Evolutionary conservation across 2,797 vertebrate species (phyloP).

Genomic region (Natrix natrix): DNA sequence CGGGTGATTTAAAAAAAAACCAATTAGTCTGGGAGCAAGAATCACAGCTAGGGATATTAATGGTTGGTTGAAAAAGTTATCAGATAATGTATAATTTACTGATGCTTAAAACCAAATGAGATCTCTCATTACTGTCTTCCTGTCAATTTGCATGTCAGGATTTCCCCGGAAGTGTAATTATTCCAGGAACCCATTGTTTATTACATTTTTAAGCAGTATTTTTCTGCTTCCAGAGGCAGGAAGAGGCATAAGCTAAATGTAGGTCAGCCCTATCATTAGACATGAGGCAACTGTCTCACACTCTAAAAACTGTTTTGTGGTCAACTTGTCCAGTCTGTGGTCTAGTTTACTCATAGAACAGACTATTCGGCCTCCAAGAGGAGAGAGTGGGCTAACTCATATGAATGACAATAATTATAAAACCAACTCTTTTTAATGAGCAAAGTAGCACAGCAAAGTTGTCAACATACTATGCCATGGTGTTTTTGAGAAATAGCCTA

Average conservation of each 20-base stretch:
- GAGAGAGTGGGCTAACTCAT: not conserved
- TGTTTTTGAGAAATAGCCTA: not conserved
- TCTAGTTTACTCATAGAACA: not conserved
- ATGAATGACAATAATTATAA: not conserved
- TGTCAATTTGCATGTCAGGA: fast-evolving
- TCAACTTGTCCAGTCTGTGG: not conserved
- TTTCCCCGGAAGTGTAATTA: not conserved
- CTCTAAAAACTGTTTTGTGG: not conserved
- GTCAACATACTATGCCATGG: not conserved
- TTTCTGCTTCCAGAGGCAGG: not conserved
- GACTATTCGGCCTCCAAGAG: no score
- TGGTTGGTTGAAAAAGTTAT: fast-evolving
- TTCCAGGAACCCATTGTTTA: not conserved
- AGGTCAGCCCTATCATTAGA: not conserved
- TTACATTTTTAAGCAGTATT: not conserved
- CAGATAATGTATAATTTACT: not conserved
- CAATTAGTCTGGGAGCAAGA: fast-evolving
- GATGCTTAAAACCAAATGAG: not conserved
- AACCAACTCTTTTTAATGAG: not conserved
- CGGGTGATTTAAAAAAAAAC: not conserved
- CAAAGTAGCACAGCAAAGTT: not conserved
- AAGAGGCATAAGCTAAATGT: not conserved
- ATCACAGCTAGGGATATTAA: not conserved
- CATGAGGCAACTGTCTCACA: not conserved
- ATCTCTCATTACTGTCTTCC: no score